Evolutionary conservation across 2,888 invertebrate genomes (phyloP).

Genomic region (Ormyrus pomaceus): DNA sequence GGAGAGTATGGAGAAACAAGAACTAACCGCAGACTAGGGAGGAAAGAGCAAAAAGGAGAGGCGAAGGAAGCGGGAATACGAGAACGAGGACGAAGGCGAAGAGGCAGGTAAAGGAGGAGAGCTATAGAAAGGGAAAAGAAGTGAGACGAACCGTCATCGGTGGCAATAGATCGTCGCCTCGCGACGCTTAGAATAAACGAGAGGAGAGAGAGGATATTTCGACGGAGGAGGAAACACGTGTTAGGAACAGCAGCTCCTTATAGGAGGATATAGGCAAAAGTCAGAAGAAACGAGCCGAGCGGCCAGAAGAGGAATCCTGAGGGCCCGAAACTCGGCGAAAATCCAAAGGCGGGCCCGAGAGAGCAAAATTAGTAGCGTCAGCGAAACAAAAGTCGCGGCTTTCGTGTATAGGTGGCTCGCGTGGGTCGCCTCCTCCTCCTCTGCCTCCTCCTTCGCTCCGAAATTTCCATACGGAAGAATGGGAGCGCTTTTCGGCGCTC

Average conservation of each 20-base stretch:
- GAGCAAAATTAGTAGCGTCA: slow-evolving; percentile 53
- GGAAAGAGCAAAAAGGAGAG: slow-evolving; percentile 45
- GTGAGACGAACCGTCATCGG: slow-evolving; percentile 73
- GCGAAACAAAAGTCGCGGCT: slow-evolving; percentile 46
- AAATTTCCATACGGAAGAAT: slow-evolving; percentile 56
- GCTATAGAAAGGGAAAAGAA: slow-evolving; percentile 31
- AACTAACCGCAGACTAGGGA: slow-evolving; percentile 36
- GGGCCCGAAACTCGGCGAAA: not conserved
- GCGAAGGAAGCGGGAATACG: slow-evolving; percentile 43
- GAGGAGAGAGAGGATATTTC: slow-evolving; percentile 51
- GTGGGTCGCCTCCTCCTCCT: not conserved
- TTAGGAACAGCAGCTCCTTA: slow-evolving; percentile 71
- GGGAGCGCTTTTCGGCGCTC: slow-evolving; percentile 40
- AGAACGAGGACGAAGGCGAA: slow-evolving; percentile 47
- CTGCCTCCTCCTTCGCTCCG: not conserved
- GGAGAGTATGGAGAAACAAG: slow-evolving; percentile 48
- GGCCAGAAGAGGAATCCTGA: not conserved
- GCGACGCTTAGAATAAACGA: slow-evolving; percentile 56
- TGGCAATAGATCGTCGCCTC: slow-evolving; percentile 73
- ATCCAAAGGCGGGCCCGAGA: not conserved
- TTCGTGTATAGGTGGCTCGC: not conserved
- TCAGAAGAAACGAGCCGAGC: too few relatives aligned
- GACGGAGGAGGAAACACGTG: slow-evolving; percentile 72
- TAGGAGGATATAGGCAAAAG: slow-evolving; percentile 29
- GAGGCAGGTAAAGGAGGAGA: slow-evolving; percentile 2